These are phyloP conservation scores for Iguana delicatissima DNA, from an alignment of 2,797 vertebrate species.

Conservation along the genomic window DNA sequence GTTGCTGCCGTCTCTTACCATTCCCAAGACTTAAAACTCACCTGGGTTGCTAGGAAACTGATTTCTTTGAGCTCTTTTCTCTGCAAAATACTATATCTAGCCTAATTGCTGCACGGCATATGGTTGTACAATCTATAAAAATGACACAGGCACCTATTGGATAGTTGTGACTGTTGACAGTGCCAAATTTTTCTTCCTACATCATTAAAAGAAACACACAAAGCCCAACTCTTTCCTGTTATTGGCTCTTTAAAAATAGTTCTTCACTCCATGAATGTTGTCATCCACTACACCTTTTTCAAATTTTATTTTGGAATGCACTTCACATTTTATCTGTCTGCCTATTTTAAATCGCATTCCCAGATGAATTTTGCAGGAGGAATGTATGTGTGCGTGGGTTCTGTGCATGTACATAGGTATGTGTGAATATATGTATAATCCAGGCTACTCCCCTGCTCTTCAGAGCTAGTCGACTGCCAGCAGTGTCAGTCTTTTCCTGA, in stretches of 20 bases:
- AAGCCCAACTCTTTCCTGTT: not conserved
- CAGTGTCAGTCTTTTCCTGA: not conserved
- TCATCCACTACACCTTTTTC: not conserved
- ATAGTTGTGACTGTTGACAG: not conserved
- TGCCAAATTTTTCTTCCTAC: not conserved
- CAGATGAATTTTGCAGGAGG: too few species aligned
- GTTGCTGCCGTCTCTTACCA: not conserved
- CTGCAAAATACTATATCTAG: not conserved
- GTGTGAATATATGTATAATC: too few species aligned
- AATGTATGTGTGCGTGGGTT: too few species aligned
- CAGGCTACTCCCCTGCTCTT: not conserved
- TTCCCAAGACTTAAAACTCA: not conserved
- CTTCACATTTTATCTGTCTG: not conserved
- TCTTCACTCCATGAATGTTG: not conserved
- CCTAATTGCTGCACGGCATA: not conserved
- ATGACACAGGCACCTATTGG: not conserved
- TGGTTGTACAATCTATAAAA: not conserved
- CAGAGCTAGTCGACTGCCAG: not conserved
- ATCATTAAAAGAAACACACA: not conserved
- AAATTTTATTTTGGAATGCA: not conserved
- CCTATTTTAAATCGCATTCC: not conserved
- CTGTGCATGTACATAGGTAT: too few species aligned
- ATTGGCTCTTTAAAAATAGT: not conserved
- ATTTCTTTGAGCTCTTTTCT: not conserved
- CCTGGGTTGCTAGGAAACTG: not conserved